Percentiles rank a stretch among this genome's conserved stretches.
Conservation (phyloP, 2,797 vertebrate species). For the Gorsachius magnificus region DNA sequence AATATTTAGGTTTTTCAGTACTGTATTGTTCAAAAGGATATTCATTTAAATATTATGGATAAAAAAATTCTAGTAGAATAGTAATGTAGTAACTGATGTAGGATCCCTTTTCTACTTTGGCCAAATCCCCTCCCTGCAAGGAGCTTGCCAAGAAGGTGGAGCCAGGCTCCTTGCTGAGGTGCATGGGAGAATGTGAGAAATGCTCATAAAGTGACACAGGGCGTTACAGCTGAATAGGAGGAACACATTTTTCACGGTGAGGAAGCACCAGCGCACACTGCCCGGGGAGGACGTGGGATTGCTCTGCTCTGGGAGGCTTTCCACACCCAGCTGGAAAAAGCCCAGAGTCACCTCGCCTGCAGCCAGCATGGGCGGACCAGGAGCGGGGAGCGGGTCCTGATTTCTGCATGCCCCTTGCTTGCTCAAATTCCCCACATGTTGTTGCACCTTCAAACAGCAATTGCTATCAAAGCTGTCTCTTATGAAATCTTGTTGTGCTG, state of each 20-base stretch:
- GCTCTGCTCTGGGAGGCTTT: not conserved
- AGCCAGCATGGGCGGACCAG: not conserved
- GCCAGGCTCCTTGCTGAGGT: not conserved
- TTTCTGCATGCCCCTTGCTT: not conserved
- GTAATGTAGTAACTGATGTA: not conserved
- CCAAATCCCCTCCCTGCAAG: not conserved
- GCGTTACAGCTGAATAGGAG: not conserved
- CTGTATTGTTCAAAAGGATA: not conserved
- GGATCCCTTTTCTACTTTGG: not conserved
- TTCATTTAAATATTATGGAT: not conserved
- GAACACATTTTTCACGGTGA: not conserved
- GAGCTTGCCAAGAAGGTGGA: not conserved
- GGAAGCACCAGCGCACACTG: not conserved
- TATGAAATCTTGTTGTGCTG: not conserved
- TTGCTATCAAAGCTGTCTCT: not conserved
- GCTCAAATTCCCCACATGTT: rapidly evolving
- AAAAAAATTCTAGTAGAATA: not conserved
- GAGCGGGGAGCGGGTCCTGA: not conserved
- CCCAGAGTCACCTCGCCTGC: not conserved
- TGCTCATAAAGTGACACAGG: not conserved
- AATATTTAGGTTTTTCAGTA: not conserved
- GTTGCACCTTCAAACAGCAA: not conserved
- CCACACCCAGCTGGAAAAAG: not conserved
- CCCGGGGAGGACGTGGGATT: not conserved
- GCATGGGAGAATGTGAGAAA: not conserved